Evolutionary conservation across 2,113 vertebrate genomes (phyloP), one percentile per base, ranked within the genome.

Genomic region (Lampris megalopsis): DNA sequence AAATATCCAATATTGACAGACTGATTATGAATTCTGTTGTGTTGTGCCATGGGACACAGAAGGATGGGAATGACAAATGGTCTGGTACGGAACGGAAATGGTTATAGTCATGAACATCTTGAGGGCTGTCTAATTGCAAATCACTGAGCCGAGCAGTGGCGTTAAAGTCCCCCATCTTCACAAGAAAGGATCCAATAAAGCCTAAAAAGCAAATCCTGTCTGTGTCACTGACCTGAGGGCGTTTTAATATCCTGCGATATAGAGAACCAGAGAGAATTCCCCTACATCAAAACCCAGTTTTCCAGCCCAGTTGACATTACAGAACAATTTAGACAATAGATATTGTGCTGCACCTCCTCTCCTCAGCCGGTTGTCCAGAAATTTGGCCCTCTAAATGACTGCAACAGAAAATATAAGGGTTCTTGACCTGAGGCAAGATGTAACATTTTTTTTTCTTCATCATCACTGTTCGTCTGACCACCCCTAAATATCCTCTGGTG

Each of bases 171-270:
- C 68, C 35, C 36, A 52, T 50, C 8, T 50, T 61, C 13, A 56
- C 69, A 10, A 75, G 63, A 50, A 69, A 59, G 57, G 57, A 66
- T 6, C 63, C 58, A 77, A 52, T 88, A 85, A 85, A 73, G 48
- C 45, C 73, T 47, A 60, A 59, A 68, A 70, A 81, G 52, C 58
- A 71, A 48, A 43, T 45, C 42, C n/a, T 57, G 65, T 72, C 52
- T 78, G 41, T 54, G 65, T 85, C 63, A 63, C 1, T 77, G 73
- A 80, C 86, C 84, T 5, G 49, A 24, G 73, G 85, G 75, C 48
- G 57, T 84, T 88, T 85, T 87, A 88, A 87, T 91, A 91, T 83
- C 80, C 49, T 50, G 71, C 81, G 73, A 77, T 80, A 84, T 72
- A 84, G 71, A 84, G 75, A 75, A 81, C 47, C 5, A 9, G 8